Evolutionary conservation across 2,113 vertebrate genomes (phyloP).

Genomic region (Crotophaga sulcirostris): DNA sequence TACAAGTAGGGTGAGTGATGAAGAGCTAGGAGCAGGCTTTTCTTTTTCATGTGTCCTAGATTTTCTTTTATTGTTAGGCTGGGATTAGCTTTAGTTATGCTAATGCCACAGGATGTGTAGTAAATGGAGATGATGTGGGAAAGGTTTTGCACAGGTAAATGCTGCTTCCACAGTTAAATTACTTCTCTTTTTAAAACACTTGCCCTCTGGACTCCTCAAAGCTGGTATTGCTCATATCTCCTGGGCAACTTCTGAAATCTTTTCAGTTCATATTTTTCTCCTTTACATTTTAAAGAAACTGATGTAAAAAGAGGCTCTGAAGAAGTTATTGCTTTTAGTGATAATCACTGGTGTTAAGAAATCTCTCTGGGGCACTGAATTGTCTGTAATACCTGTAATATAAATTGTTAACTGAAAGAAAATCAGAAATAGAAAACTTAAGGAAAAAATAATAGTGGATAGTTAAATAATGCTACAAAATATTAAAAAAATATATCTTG

Average conservation of each 20-base stretch:
- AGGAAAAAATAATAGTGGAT: neutral
- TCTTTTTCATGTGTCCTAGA: neutral
- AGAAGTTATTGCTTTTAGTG: neutral
- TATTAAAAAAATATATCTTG: neutral
- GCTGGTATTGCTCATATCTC: neutral
- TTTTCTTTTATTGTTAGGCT: constrained; percentile 65
- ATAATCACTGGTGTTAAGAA: constrained; percentile 10
- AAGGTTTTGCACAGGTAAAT: constrained; percentile 79
- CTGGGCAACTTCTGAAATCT: neutral
- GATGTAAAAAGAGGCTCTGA: neutral
- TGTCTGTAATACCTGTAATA: neutral
- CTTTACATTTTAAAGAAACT: neutral
- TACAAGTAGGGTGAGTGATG: neutral
- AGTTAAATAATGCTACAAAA: neutral
- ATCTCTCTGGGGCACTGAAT: neutral
- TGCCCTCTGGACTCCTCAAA: neutral
- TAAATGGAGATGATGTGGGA: constrained; percentile 80
- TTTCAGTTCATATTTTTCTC: neutral
- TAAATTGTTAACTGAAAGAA: constrained; percentile 8
- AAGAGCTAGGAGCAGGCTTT: neutral
- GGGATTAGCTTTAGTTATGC: constrained; percentile 87
- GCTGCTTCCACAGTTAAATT: neutral
- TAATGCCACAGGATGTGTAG: constrained; percentile 72
- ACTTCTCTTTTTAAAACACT: neutral
- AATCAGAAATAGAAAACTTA: constrained; percentile 22